Base-by-base conservation (phyloP, 1,140 invertebrate species). In the Lepidurus packardi region DNA sequence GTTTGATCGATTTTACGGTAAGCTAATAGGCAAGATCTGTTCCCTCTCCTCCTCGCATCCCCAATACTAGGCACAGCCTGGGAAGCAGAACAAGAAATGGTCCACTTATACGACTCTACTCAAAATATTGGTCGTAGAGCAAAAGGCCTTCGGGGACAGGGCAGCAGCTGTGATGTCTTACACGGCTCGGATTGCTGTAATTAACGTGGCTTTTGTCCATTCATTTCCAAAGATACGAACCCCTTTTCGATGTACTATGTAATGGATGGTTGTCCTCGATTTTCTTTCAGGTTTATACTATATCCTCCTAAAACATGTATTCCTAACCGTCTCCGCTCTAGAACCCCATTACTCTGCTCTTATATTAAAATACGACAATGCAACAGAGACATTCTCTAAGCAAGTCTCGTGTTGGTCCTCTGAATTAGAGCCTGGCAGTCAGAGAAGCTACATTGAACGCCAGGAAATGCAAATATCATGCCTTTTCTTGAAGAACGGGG, bases 21-120 rank as follows among this genome's bases (percentile, higher is more conserved):
- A 65, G 53, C 53, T 65, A 65, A 65, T 65, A 65, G 53, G 53
- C 53, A 65, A 65, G 53, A 65, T 65, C 53, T 65, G 53, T 65
- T 65, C 53, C 21, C 16, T 65, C 13, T 65, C 53, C 5, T 21
- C 8, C 53, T 65, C 21, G 16, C 53, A 21, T 65, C 53, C 21
- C 16, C n/a, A 65, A 65, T 34, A 65, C 21, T 5, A 65, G 53
- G 53, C 53, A 9, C 16, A 65, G 53, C 16, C 53, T 16, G 53
- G 21, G 53, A 65, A 47, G 13, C 21, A 9, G 53, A 65, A 16
- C 53, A 65, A 65, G 53, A 65, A 65, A 65, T 65, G 16, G 45
- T 7, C 53, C 21, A 65, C 53, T 16, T 13, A 65, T 16, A 65
- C 53, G 53, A 65, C 53, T 65, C 16, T n/a, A 65, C 53, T 65